Percentiles rank a stretch among this genome's conserved stretches.
phyloP scores from a whole-genome alignment of 30 jellyfish, hydroid and myxozoan genomes.

The Haliclystus octoradiatus region DNA sequence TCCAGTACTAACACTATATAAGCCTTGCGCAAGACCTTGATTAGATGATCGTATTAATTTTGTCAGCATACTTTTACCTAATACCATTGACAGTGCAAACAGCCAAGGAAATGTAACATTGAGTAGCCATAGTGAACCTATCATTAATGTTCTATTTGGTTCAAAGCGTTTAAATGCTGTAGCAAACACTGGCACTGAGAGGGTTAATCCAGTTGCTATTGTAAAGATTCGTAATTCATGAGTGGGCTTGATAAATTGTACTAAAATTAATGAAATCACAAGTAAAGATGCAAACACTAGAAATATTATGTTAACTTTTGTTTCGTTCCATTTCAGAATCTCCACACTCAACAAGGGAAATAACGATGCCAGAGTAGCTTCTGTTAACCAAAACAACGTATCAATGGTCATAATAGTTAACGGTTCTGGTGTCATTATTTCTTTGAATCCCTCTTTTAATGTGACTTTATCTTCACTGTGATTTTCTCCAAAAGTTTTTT shows the following conservation, averaged over 20 bases:
- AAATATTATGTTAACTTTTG: not conserved
- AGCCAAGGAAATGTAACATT: not conserved
- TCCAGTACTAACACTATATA: not conserved
- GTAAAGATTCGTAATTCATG: not conserved
- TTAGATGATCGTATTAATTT: not conserved
- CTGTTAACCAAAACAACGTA: not conserved
- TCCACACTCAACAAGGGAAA: not conserved
- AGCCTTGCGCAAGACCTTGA: not conserved
- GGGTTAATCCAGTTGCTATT: not conserved
- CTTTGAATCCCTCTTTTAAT: not conserved
- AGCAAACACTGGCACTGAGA: not conserved
- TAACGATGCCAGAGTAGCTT: not conserved
- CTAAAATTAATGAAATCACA: not conserved
- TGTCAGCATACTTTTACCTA: not conserved
- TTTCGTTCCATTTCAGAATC: not conserved
- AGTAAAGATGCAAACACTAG: not conserved
- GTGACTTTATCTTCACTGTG: not conserved
- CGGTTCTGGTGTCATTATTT: not conserved
- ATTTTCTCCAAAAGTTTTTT: no score
- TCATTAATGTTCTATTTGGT: not conserved
- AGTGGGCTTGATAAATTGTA: not conserved
- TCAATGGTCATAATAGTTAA: not conserved
- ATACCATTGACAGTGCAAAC: not conserved
- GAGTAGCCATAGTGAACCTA: not conserved
- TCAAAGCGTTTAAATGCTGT: not conserved